phyloP scores from a whole-genome alignment of 2,797 vertebrate genomes.

The Propithecus perrieri region DNA sequence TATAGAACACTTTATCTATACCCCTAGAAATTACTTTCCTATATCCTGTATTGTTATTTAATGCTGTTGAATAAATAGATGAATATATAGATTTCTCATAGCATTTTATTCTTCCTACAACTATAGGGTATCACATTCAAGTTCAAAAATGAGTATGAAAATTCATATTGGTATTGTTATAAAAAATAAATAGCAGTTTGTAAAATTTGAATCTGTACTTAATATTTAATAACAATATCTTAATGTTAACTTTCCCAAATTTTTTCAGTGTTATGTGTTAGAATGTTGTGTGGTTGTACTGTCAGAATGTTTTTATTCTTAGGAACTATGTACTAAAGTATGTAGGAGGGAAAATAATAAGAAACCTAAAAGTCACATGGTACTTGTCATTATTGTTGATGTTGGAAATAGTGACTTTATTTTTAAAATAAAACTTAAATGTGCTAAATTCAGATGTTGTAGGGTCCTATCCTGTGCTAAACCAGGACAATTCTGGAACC shows the following conservation, averaged over 20 bases:
- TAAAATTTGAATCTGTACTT: slow-evolving; percentile 22
- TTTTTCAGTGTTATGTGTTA: background rate
- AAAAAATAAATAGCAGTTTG: background rate
- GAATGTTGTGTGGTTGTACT: background rate
- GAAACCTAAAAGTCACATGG: background rate
- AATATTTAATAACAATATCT: background rate
- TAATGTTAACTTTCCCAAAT: slow-evolving; percentile 15
- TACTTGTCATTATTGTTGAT: background rate
- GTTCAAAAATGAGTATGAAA: slow-evolving; percentile 37
- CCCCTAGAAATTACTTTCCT: background rate
- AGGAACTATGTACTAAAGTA: background rate
- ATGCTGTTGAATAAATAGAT: background rate
- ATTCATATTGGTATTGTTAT: background rate
- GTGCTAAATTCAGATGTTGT: slow-evolving; percentile 47
- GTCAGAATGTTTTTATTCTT: slow-evolving; percentile 28
- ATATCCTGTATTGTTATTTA: background rate
- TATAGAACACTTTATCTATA: background rate
- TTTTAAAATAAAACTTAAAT: slow-evolving; percentile 56
- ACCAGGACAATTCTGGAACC: slow-evolving; percentile 30
- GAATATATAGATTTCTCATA: background rate
- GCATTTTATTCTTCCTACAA: background rate
- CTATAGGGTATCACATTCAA: background rate
- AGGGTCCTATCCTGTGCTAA: slow-evolving; percentile 19
- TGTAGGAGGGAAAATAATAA: slow-evolving; percentile 38
- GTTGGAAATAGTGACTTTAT: slow-evolving; percentile 35